Evolutionary conservation across 2,113 vertebrate species (phyloP).

Genomic region (Rallus limicola): DNA sequence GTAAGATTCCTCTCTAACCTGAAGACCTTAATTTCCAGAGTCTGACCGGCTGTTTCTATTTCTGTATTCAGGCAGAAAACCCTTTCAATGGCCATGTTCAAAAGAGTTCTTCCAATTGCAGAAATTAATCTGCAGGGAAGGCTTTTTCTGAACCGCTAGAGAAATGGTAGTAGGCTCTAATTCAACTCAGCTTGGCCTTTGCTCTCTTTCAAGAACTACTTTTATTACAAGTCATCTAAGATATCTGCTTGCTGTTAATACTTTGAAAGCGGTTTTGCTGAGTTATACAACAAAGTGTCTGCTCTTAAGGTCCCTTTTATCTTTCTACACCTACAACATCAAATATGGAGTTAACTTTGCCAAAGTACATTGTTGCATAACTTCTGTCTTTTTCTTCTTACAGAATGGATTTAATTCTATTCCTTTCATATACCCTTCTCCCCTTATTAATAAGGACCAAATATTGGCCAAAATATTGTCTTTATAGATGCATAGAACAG

Average conservation of each 20-base stretch:
- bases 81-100: not conserved
- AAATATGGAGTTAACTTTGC: not conserved
- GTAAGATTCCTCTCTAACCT: not conserved
- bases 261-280: constrained; percentile 13
- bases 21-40: constrained; percentile 12
- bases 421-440: not conserved
- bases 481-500: not conserved
- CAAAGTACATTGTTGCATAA: not conserved
- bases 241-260: constrained; percentile 19
- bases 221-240: constrained; percentile 36
- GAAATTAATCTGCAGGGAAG: constrained; percentile 41
- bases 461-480: not conserved
- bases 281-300: not conserved
- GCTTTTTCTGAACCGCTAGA: constrained; percentile 10
- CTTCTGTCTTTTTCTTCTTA: not conserved
- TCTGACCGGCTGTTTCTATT: not conserved
- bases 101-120: not conserved
- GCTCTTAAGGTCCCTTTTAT: not conserved
- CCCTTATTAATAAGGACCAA: not conserved
- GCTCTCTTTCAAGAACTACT: constrained; percentile 7
- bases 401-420: not conserved
- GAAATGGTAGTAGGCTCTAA: constrained; percentile 6
- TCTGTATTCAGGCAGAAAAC: not conserved
- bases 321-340: not conserved
- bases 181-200: constrained; percentile 47